Base-by-base conservation (phyloP, 2,113 vertebrate genomes). In the Etheostoma cragini region DNA sequence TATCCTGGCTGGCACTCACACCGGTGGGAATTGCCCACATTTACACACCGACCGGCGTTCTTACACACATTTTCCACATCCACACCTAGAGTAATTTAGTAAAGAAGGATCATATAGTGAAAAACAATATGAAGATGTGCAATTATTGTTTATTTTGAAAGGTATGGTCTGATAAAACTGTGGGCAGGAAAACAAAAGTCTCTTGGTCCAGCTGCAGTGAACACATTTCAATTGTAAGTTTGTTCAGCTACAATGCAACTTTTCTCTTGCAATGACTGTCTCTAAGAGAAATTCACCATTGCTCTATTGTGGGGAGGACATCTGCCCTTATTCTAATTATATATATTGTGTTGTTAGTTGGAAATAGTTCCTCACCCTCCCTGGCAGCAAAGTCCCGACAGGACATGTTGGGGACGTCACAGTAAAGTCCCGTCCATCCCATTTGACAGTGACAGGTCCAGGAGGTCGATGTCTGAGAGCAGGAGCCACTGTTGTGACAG, bases 1-100 rank as follows among this genome's bases (percentile, higher is more conserved):
- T 97, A 99, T 38, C 97, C 98, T 45, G 88, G 85, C 45, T 96
- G 95, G 84, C 98, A 99, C 68, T 93, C 90, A 80, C 98, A 99
- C 81, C 78, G 90, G 84, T 98, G 98, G 0, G 94, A 95, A 63
- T 95, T 96, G 2, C 94, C 96, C 14, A 91, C 93, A 3, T 95
- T 93, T 50, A 93, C 72, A 72, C 98, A 99, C 16, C 56, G 66
- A 0, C 98, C 98, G 0, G 94, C 95, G 24, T 98, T 93, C 76
- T 97, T 93, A 87, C 98, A 99, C 82, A 98, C 66, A 66, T 73
- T 94, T 69, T 96, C 95, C 21, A 95, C 82, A 0, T 89, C 6
- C 49, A 96, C 74, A 38, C 94, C 97, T 98, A 13, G 2, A 74
- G 54, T 17, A 21, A 66, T 61, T 22, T 42, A 17, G 17, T 67